Percentiles rank a stretch among this genome's conserved stretches.
phyloP scores from a whole-genome alignment of 2,113 vertebrate species.

The Hippocampus abdominalis region DNA sequence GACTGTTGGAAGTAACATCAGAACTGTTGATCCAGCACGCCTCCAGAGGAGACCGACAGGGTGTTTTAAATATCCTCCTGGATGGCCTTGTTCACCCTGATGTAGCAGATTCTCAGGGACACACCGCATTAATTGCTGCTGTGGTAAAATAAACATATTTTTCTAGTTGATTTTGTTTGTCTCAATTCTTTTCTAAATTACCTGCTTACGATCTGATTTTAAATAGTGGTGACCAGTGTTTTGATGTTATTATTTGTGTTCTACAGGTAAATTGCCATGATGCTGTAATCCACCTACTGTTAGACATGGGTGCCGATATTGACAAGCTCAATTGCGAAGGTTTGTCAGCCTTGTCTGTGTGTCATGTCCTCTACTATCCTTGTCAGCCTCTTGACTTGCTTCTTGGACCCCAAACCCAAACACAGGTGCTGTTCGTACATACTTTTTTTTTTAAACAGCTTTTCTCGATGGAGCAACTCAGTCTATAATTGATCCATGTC shows the following conservation, averaged over 20 bases:
- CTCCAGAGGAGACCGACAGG: conserved; percentile 59
- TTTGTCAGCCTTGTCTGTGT: conserved; percentile 76
- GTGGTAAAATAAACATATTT: conserved; percentile 63
- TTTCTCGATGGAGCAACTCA: too few relatives aligned
- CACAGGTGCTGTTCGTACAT: neutral
- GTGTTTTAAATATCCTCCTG: conserved; percentile 63
- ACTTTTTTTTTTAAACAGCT: neutral
- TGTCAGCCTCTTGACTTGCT: conserved; percentile 61
- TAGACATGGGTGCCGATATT: conserved; percentile 80
- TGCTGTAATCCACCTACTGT: conserved; percentile 74
- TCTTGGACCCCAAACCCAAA: conserved; percentile 39
- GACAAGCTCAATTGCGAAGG: conserved; percentile 78
- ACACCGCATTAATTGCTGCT: conserved; percentile 78
- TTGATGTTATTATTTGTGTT: neutral
- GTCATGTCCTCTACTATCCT: conserved; percentile 80
- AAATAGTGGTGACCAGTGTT: neutral
- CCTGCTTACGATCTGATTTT: neutral
- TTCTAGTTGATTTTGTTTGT: neutral
- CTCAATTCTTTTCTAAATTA: neutral
- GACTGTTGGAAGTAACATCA: conserved; percentile 72
- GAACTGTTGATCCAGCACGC: conserved; percentile 72
- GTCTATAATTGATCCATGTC: neutral
- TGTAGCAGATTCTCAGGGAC: conserved; percentile 73
- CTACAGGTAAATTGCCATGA: conserved; percentile 74
- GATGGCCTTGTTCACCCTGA: conserved; percentile 68